These are phyloP conservation scores for Vanessa cardui DNA, from an alignment of 2,888 invertebrate species.

Conservation along the genomic window DNA sequence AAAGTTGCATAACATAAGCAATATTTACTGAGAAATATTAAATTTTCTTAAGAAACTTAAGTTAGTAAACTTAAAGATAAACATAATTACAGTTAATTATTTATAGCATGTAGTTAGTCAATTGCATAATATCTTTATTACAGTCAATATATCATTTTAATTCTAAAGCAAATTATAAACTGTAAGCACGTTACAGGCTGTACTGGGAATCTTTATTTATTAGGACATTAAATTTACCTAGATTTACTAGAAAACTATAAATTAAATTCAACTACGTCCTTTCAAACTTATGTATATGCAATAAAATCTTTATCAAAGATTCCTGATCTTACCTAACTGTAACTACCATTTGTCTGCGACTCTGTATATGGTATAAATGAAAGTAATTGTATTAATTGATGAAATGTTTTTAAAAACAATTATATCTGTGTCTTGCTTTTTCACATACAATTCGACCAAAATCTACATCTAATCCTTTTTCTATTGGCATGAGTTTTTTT, in stretches of 20 bases:
- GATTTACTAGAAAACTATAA: slow-evolving; percentile 21
- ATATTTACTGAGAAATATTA: background rate
- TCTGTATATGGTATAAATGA: background rate
- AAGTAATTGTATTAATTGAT: no score
- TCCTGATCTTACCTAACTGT: background rate
- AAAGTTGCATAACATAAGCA: no score
- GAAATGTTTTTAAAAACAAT: no score
- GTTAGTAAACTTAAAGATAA: background rate
- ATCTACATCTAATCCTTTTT: no score
- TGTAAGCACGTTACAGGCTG: slow-evolving; percentile 27
- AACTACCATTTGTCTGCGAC: background rate
- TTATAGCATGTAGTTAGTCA: background rate
- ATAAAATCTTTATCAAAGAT: background rate
- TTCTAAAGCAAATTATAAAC: slow-evolving; percentile 33
- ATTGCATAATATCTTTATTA: slow-evolving; percentile 23
- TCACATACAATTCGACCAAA: no score
- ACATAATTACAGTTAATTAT: slow-evolving; percentile 21
- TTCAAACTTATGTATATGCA: slow-evolving; percentile 3
- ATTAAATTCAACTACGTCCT: slow-evolving; percentile 12
- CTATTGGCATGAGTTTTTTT: no score
- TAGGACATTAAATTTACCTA: slow-evolving; percentile 18
- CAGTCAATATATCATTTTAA: slow-evolving; percentile 34
- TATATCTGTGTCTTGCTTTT: no score
- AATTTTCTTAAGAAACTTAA: slow-evolving; percentile 10
- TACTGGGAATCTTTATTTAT: background rate